Base-by-base conservation (phyloP, 2,888 invertebrate genomes). In the Drosophila phalerata region DNA sequence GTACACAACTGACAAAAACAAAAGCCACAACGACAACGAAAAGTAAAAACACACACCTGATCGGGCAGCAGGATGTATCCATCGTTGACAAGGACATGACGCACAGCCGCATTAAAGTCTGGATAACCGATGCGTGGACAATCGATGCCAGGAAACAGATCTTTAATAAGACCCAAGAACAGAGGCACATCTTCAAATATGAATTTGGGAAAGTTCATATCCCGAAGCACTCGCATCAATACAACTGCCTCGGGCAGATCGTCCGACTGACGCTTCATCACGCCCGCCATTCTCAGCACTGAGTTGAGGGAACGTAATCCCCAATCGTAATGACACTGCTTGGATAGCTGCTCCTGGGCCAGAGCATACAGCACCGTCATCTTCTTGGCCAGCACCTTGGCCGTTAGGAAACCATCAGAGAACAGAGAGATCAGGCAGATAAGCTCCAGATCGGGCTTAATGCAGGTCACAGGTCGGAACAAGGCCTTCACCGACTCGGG, bases 241-340 rank as follows among this genome's bases (percentile, higher is more conserved):
- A 98, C 97, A 83, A 97, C 94, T 77, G 96, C 95, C 93, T 98
- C 98, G 17, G 96, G 95, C 2, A 98, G 94, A 69, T 96, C 96
- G 4, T 95, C 95, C 0, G 96, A 95, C 65, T 95, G 95, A 61
- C 97, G 93, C 85, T 97, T 96, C 90, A 98, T 93, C 34, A 97
- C 96, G 13, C 98, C 98, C 3, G 98, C 98, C 97, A 98, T 98
- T 32, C 97, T 95, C 17, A 98, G 93, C 3, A 98, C 97, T 0
- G 98, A 96, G 78, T 97, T 98, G n/a, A 98, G 93, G 3, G 98
- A 98, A 60, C 98, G 94, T 77, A 98, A 93, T 0, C 98, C 98
- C 95, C 98, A 98, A 92, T 98, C 98, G 92, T 98, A 98, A 91
- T 98, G 98, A 19, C 96, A 96, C 91, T 98, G 98, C 90, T 98